phyloP scores from a whole-genome alignment of 2,888 invertebrate species.

The Coremacera marginata region DNA sequence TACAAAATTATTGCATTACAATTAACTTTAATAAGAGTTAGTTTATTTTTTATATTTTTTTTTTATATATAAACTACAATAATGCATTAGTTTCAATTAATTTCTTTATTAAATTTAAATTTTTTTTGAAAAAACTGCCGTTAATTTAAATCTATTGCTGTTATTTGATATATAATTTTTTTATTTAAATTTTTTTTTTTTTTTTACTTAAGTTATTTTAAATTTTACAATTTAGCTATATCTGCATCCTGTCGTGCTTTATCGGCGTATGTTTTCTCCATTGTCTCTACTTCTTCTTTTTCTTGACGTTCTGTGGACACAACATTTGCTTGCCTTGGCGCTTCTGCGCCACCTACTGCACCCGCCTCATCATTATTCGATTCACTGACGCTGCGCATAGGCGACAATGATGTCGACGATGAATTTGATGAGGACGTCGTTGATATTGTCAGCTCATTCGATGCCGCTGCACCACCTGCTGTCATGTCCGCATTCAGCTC shows the following conservation, averaged over 20 bases:
- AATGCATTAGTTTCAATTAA: neutral
- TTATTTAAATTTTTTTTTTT: neutral
- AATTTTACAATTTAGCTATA: neutral
- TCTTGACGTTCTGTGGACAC: neutral
- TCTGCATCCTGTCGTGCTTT: neutral
- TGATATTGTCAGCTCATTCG: conserved; percentile 30
- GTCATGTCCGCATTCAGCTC: conserved; percentile 57
- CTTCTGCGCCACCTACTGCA: neutral
- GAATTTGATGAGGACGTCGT: conserved; percentile 45
- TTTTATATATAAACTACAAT: neutral
- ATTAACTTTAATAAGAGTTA: conserved; percentile 16
- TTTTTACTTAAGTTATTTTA: neutral
- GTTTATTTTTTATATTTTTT: neutral
- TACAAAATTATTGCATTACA: conserved; percentile 30
- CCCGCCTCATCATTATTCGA: conserved; percentile 40
- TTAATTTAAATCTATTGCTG: no score
- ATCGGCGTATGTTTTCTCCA: neutral
- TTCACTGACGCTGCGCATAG: conserved; percentile 48
- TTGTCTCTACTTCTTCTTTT: conserved; percentile 18
- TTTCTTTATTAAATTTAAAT: neutral
- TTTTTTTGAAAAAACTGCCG: neutral
- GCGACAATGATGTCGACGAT: conserved; percentile 50
- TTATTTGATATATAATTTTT: no score
- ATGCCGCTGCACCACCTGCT: conserved; percentile 16
- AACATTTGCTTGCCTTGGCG: neutral